Conservation (phyloP, 2,113 vertebrate species). For the Cisticola juncidis region DNA sequence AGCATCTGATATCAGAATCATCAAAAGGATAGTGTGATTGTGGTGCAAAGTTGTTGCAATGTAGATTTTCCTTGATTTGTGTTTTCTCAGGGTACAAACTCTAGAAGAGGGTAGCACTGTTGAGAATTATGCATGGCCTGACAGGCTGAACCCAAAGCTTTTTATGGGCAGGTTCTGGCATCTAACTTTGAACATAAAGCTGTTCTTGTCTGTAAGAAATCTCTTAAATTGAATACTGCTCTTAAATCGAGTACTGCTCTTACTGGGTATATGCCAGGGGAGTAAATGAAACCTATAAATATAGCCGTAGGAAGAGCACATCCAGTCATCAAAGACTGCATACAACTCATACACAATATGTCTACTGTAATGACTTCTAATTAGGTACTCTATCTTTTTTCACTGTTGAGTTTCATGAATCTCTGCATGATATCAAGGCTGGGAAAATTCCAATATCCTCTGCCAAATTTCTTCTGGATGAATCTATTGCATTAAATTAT, state of each 20-base stretch:
- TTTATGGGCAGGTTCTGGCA: background rate
- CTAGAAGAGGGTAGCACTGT: background rate
- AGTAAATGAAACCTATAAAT: background rate
- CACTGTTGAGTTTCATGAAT: background rate
- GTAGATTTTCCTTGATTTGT: background rate
- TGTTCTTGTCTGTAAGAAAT: background rate
- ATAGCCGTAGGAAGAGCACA: accelerated
- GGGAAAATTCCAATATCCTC: background rate
- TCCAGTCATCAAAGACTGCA: background rate
- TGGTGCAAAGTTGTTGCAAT: background rate
- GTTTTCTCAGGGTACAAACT: background rate
- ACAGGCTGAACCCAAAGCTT: background rate
- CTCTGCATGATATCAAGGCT: background rate
- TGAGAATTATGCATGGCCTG: background rate
- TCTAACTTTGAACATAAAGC: background rate
- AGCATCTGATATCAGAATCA: background rate
- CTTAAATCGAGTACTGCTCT: background rate
- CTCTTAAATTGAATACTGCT: background rate
- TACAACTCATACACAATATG: background rate
- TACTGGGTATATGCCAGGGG: background rate
- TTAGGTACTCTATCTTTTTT: background rate
- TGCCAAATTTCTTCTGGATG: background rate
- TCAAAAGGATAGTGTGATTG: background rate
- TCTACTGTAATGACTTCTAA: background rate
- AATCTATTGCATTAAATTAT: background rate